phyloP scores from a whole-genome alignment of 2,113 vertebrate genomes.

The Petromus typicus region DNA sequence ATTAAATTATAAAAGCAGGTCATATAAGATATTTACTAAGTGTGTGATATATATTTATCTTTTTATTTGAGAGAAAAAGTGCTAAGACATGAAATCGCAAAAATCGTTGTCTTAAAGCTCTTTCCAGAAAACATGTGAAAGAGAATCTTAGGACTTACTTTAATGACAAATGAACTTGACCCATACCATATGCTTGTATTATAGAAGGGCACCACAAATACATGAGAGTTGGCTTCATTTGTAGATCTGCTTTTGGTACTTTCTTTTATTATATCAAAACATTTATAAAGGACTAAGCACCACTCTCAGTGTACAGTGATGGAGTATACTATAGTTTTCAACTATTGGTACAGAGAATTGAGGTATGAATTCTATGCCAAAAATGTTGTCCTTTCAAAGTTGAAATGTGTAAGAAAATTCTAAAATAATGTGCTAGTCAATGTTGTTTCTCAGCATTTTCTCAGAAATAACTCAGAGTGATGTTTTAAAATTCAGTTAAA shows the following conservation, averaged over 20 bases:
- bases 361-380: background rate
- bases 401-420: background rate
- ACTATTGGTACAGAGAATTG: background rate
- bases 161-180: background rate
- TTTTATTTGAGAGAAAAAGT: background rate
- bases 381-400: background rate
- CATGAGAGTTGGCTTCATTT: constrained; percentile 25
- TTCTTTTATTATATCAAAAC: background rate
- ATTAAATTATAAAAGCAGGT: background rate
- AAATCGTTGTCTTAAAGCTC: background rate
- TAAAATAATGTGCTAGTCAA: background rate
- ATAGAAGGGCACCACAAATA: background rate
- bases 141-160: background rate
- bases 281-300: background rate
- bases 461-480: constrained; percentile 19
- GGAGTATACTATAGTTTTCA: background rate
- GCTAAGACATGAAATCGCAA: background rate
- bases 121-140: background rate
- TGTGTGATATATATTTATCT: background rate
- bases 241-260: background rate
- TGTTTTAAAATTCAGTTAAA: background rate
- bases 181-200: background rate
- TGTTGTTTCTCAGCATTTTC: constrained; percentile 10
- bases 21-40: background rate
- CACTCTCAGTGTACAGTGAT: background rate